Percentiles rank a stretch among this genome's conserved stretches.
phyloP scores from a whole-genome alignment of 2,888 invertebrate species.

The Invenusta paracnida region DNA sequence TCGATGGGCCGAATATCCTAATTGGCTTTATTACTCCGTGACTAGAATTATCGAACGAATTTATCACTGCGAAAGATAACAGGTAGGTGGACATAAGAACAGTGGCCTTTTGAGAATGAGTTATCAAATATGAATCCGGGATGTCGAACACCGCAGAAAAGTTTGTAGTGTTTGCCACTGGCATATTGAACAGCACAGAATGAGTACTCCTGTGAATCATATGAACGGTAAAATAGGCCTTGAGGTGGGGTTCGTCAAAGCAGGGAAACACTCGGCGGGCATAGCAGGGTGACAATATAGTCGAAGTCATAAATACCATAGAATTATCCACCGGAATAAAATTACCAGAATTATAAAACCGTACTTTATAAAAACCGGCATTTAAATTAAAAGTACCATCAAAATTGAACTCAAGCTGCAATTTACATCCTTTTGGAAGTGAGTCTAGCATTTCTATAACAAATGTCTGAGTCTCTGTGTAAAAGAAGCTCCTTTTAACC shows the following conservation, averaged over 20 bases:
- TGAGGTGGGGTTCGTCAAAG: not conserved
- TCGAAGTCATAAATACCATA: not conserved
- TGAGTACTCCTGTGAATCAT: not conserved
- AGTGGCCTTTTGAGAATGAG: not conserved
- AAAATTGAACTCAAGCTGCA: not conserved
- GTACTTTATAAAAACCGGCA: too few relatives aligned
- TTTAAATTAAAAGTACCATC: not conserved
- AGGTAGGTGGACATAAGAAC: not conserved
- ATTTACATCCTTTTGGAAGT: too few relatives aligned
- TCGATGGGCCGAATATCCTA: not conserved
- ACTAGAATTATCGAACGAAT: not conserved
- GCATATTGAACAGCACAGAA: not conserved
- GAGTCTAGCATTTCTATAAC: too few relatives aligned
- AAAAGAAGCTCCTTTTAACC: too few relatives aligned
- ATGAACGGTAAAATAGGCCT: not conserved
- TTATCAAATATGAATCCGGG: not conserved
- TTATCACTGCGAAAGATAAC: not conserved
- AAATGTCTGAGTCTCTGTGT: too few relatives aligned
- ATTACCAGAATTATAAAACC: not conserved
- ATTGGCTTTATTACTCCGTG: not conserved
- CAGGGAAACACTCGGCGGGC: not conserved
- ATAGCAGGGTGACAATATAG: not conserved
- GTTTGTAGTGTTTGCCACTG: not conserved
- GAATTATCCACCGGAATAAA: too few relatives aligned
- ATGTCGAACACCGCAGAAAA: not conserved